A percentile compares a stretch with the other conserved stretches of the same genome.
Evolutionary conservation across 1,140 invertebrate genomes (phyloP).

Genomic region (Achatina immaculata): DNA sequence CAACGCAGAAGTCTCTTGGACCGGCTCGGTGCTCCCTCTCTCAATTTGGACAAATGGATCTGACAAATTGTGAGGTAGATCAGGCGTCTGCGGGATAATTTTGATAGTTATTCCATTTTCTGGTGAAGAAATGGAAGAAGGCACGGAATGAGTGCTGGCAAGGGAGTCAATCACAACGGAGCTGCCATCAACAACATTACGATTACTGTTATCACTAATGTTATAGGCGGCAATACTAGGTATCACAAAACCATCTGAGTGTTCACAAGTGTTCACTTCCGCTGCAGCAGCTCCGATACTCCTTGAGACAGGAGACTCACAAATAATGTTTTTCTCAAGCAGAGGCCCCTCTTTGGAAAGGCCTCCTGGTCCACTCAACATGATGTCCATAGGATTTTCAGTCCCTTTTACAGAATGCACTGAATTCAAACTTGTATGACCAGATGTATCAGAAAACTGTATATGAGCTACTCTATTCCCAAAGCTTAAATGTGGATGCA

Average conservation of each 20-base stretch:
- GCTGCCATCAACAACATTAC: not conserved
- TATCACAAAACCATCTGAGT: not conserved
- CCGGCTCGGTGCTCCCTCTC: not conserved
- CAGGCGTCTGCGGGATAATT: not conserved
- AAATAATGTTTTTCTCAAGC: not conserved
- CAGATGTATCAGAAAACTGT: not conserved
- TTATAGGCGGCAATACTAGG: not conserved
- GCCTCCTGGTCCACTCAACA: not conserved
- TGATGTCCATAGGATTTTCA: not conserved
- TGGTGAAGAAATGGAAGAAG: not conserved
- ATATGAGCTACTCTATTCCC: not conserved
- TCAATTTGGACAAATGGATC: not conserved
- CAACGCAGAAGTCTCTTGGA: not conserved
- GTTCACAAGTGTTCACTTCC: not conserved
- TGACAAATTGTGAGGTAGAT: not conserved
- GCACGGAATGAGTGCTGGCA: not conserved
- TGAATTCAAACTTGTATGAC: not conserved
- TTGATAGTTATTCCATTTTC: not conserved
- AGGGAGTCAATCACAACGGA: not conserved
- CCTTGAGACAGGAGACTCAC: no score
- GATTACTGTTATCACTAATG: not conserved
- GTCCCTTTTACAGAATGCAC: not conserved
- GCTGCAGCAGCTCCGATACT: no score
- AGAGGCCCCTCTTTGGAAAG: not conserved
- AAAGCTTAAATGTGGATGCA: not conserved